phyloP scores from a whole-genome alignment of 2,797 vertebrate species.

The Chaetodon trifasciatus region DNA sequence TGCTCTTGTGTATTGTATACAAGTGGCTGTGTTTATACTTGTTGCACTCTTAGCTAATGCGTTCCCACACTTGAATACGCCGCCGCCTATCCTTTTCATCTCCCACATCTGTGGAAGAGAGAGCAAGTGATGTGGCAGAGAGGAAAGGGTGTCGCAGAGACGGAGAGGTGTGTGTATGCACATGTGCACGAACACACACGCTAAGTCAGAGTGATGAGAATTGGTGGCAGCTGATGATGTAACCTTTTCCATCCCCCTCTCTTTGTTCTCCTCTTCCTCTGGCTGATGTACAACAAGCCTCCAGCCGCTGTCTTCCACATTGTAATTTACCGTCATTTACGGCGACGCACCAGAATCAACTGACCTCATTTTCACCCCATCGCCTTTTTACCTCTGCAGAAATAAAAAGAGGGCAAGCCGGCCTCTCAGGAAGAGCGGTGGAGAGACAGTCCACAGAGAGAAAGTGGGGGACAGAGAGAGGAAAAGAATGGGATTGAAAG shows the following conservation, averaged over 20 bases:
- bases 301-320: conserved; percentile 64
- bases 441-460: conserved; percentile 23
- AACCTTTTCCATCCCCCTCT: conserved; percentile 75
- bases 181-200: conserved; percentile 42
- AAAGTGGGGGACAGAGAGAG: conserved; percentile 18
- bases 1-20: conserved; percentile 48
- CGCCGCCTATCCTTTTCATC: conserved; percentile 73
- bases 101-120: conserved; percentile 59
- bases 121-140: conserved; percentile 55
- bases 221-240: conserved; percentile 76
- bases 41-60: conserved; percentile 70
- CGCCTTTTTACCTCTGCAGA: conserved; percentile 72
- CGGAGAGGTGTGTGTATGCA: conserved; percentile 34
- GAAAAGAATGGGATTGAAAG: conserved; percentile 24
- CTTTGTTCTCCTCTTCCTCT: conserved; percentile 74
- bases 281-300: conserved; percentile 64
- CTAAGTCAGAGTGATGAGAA: conserved; percentile 66
- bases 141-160: conserved; percentile 62
- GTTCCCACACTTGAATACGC: conserved; percentile 73
- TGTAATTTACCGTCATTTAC: conserved; percentile 78
- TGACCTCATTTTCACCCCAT: conserved; percentile 72
- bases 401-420: conserved; percentile 47
- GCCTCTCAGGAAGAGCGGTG: conserved; percentile 7
- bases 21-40: conserved; percentile 75
- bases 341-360: conserved; percentile 61